These are phyloP conservation scores for Orthosia gracilis DNA, from an alignment of 2,888 invertebrate genomes.

Conservation along the genomic window DNA sequence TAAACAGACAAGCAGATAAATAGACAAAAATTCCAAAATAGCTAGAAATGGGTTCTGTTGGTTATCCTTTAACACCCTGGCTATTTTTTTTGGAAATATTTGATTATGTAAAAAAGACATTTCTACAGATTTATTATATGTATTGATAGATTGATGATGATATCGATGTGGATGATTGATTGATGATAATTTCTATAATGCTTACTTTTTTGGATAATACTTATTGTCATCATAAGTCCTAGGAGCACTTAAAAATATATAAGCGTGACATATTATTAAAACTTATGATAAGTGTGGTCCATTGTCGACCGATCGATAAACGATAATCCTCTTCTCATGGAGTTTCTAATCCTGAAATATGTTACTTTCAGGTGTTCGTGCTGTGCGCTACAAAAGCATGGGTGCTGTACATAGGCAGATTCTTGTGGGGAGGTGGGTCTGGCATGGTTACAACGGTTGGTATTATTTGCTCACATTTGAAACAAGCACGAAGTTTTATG, in stretches of 20 bases:
- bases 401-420: constrained; percentile 84
- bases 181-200: too few relatives aligned
- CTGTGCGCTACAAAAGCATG: constrained; percentile 81
- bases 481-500: background rate
- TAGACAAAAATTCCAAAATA: too few relatives aligned
- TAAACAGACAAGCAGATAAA: too few relatives aligned
- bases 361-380: constrained; percentile 78
- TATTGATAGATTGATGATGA: too few relatives aligned
- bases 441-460: constrained; percentile 87
- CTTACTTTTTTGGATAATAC: background rate
- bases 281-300: background rate
- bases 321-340: background rate
- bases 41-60: too few relatives aligned
- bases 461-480: background rate
- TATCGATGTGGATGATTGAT: too few relatives aligned
- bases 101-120: too few relatives aligned
- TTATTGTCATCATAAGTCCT: too few relatives aligned
- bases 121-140: too few relatives aligned
- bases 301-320: background rate
- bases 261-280: background rate
- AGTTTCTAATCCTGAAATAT: background rate
- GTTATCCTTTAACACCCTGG: too few relatives aligned
- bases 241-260: background rate
- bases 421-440: constrained; percentile 87
- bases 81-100: too few relatives aligned